Percentiles rank a stretch among this genome's conserved stretches.
Conservation (phyloP, 2,797 vertebrate species). For the Periophthalmus magnuspinnatus region DNA sequence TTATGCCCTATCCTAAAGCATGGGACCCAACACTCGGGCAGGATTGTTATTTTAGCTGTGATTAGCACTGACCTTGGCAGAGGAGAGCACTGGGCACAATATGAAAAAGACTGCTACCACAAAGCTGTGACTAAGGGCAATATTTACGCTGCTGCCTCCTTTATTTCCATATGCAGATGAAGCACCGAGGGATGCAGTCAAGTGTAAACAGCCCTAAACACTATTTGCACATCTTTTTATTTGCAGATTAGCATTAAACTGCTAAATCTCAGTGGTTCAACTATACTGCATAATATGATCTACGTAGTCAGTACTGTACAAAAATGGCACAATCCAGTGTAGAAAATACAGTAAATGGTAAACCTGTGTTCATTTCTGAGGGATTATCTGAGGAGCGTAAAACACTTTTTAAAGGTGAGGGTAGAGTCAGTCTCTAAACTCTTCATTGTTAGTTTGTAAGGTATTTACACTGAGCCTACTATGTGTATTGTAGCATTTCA, state of each 20-base stretch:
- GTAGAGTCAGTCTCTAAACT: neutral
- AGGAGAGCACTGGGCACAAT: slow-evolving; percentile 57
- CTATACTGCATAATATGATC: slow-evolving; percentile 28
- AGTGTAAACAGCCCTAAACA: slow-evolving; percentile 57
- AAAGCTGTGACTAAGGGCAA: slow-evolving; percentile 59
- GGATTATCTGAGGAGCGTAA: neutral
- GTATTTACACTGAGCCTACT: neutral
- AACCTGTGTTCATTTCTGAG: neutral
- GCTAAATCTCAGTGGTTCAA: slow-evolving; percentile 32
- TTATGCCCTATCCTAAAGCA: slow-evolving; percentile 52
- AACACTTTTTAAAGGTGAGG: neutral
- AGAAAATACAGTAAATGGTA: neutral
- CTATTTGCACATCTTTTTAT: slow-evolving; percentile 55
- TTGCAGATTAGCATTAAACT: slow-evolving; percentile 53
- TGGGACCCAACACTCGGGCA: slow-evolving; percentile 49
- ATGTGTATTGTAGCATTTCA: neutral
- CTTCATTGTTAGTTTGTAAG: neutral
- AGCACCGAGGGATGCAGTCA: slow-evolving; percentile 42
- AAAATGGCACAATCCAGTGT: slow-evolving; percentile 8
- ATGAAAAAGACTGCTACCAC: slow-evolving; percentile 25
- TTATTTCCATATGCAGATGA: slow-evolving; percentile 68
- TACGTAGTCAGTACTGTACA: slow-evolving; percentile 5
- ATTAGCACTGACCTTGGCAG: slow-evolving; percentile 66
- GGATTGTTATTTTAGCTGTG: slow-evolving; percentile 60
- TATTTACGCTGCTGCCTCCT: slow-evolving; percentile 55